Evolutionary conservation across 2,888 invertebrate species (phyloP).

Genomic region (Omphaloscelis lunosa): DNA sequence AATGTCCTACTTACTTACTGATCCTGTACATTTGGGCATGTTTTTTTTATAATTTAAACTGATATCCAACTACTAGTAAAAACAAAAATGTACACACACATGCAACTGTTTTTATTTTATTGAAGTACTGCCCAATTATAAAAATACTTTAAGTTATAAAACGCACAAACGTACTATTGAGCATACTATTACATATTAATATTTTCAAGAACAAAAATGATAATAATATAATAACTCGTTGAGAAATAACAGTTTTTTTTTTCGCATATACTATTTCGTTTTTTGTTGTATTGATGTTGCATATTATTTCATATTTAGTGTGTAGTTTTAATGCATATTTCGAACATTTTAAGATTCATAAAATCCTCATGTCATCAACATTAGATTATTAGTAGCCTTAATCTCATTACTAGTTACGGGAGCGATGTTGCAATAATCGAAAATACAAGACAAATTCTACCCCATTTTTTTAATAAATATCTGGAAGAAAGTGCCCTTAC

Average conservation of each 20-base stretch:
- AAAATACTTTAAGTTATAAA: background rate
- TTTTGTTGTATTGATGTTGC: background rate
- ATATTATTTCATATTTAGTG: background rate
- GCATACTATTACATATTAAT: background rate
- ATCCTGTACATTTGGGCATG: background rate
- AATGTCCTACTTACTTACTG: background rate
- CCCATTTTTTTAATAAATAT: background rate
- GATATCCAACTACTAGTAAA: background rate
- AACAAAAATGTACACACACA: background rate
- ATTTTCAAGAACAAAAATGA: background rate
- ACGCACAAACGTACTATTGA: background rate
- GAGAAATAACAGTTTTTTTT: background rate
- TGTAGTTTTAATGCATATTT: background rate
- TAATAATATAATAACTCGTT: background rate
- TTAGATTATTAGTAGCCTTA: background rate
- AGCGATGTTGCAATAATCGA: background rate
- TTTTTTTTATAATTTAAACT: background rate
- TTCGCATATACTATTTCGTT: too few relatives aligned
- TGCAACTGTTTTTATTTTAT: background rate
- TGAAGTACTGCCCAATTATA: background rate
- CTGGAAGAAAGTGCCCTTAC: background rate
- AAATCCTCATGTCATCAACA: background rate
- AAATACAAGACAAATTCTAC: background rate
- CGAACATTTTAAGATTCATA: background rate
- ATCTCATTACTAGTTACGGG: constrained; percentile 4